Base-by-base conservation (phyloP, 1,140 invertebrate species). In the Hyles vespertilio region DNA sequence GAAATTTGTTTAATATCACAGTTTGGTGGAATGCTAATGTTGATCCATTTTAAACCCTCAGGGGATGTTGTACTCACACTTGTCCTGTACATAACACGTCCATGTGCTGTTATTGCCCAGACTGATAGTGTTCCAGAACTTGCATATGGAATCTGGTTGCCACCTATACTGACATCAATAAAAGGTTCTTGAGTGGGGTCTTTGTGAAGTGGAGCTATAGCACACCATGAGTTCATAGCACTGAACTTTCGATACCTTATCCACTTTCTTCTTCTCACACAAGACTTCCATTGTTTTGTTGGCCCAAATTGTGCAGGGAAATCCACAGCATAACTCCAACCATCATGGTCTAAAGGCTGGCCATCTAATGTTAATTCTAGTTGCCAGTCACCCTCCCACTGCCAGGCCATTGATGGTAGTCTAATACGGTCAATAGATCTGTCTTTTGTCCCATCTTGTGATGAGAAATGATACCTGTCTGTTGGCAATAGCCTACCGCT, bases 251-350 rank as follows among this genome's bases (percentile, higher is more conserved):
- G 89, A 84, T 95, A 96, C 55, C 97, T 91, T 67, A 95, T 93
- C 96, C 96, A 98, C 80, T 97, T 96, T 56, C 97, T 91, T 70
- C 96, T 91, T 59, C 97, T 92, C 0, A 98, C 97, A 90, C 94
- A 96, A 9, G 96, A 97, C 69, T 96, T 96, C 96, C 96, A 98
- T 57, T 95, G 93, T 74, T 96, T 97, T 59, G 94, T 93, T 2
- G 93, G 90, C 43, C 92, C 92, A 89, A 95, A 98, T n/a, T 93
- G 93, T 22, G 94, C 92, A 51, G 95, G 96, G 89, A 98, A 98
- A 89, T 98, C 97, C 50, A 97, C 91, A 32, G 97, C 96, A 91
- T 98, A 98, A 36, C 95, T 97, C 97, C 97, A 98, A 45, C 96
- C 96, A 92, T 97, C 96, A 85, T 95, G 93, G 81, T 95, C 94